phyloP scores from a whole-genome alignment of 1,140 invertebrate species.

The Fopius arisanus region DNA sequence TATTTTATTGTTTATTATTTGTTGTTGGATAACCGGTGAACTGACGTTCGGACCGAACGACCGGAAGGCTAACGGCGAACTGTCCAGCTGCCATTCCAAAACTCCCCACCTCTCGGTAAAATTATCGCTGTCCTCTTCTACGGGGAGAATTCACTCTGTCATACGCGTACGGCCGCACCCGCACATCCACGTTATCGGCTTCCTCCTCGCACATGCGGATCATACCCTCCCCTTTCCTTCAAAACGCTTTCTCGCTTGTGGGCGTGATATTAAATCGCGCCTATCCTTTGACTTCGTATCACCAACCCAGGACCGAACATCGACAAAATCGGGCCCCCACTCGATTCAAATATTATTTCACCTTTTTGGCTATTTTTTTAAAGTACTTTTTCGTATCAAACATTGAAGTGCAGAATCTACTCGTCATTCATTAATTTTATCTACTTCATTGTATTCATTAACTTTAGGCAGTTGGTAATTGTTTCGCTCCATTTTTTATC shows the following conservation, averaged over 20 bases:
- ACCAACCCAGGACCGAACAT: constrained; percentile 28
- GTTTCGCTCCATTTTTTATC: too few species aligned
- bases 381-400: too few species aligned
- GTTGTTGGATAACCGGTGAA: neutral
- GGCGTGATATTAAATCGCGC: constrained; percentile 63
- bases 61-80: constrained; percentile 62
- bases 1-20: neutral
- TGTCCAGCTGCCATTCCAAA: constrained; percentile 61
- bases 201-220: constrained; percentile 1
- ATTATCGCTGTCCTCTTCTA: constrained; percentile 15
- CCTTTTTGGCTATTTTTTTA: too few species aligned
- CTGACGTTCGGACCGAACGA: constrained; percentile 53
- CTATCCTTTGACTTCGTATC: constrained; percentile 38
- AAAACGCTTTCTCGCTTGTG: constrained; percentile 42
- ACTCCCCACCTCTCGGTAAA: constrained; percentile 45
- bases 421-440: too few species aligned
- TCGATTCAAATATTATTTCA: too few species aligned
- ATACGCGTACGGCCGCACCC: neutral
- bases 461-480: too few species aligned
- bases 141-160: constrained; percentile 6
- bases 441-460: too few species aligned
- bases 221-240: constrained; percentile 18
- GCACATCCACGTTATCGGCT: neutral
- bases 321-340: neutral
- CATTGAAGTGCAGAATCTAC: too few species aligned